Evolutionary conservation across 2,888 invertebrate species (phyloP), one percentile per base, ranked within the genome.

Genomic region (Selenia dentaria): DNA sequence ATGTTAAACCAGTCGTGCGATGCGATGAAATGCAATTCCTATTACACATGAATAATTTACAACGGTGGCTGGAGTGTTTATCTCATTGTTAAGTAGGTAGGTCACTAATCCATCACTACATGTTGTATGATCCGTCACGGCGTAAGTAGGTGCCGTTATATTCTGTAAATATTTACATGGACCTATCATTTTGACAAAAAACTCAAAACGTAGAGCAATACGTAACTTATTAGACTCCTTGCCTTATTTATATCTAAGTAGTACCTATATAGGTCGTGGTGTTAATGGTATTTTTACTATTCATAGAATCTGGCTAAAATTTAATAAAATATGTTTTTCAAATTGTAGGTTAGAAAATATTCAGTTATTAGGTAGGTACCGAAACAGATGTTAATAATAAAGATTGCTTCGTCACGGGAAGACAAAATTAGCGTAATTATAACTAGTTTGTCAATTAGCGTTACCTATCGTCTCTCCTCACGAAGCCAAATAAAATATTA

Each of bases 401-500:
- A 28, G 11, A 28, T 13, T 13, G 6, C n/a, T 12, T 18, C 13
- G 16, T 16, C 34, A 34, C 34, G 33, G 27, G 27, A 38, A 20
- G 27, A 37, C 27, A 33, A 24, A 24, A 37, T 33, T 37, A 11
- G 26, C 37, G 20, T 22, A 33, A 20, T n/a, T 10, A 44, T 49
- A 53, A 53, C 46, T 50, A 43, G 40, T 39, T 35, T 32, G 6
- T 35, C 59, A 68, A 68, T 69, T 67, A 66, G 56, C 37, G 54
- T 64, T 57, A 65, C n/a, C n/a, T n/a, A n/a, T 61, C 57, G 58
- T 64, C 61, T 68, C 64, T 68, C 63, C 54, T 52, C 52, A 33
- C 33, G 47, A 47, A 55, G 44, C 56, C 34, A 54, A 59, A 59
- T 58, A 36, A 34, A 12, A 12, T 59, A 64, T 64, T 69, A 64